Evolutionary conservation across 1,140 invertebrate species (phyloP).

Genomic region (Contarinia nasturtii): DNA sequence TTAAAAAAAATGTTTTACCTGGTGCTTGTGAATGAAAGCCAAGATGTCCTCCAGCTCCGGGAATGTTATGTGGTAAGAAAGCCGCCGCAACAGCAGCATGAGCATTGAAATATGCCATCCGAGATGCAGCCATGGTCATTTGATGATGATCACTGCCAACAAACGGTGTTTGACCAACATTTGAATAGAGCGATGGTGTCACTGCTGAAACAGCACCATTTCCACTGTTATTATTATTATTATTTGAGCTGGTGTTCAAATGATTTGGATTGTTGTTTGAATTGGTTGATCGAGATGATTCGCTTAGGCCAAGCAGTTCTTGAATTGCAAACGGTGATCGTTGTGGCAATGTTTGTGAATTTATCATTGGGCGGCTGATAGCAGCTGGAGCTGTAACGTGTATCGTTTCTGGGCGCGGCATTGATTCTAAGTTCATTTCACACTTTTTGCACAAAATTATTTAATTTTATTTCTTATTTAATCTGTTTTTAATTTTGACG

Average conservation of each 20-base stretch:
- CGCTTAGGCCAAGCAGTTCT: slow-evolving; percentile 62
- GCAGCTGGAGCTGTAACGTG: slow-evolving; percentile 24
- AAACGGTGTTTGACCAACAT: slow-evolving; percentile 16
- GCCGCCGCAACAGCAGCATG: slow-evolving; percentile 73
- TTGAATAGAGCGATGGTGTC: slow-evolving; percentile 20
- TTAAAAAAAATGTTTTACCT: slow-evolving; percentile 3
- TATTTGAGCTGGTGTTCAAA: slow-evolving; percentile 19
- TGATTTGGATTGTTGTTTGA: slow-evolving; percentile 21
- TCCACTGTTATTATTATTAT: no score
- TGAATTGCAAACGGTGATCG: slow-evolving; percentile 81
- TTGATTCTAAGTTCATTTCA: slow-evolving; percentile 3
- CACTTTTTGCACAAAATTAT: no score
- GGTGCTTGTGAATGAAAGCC: slow-evolving; percentile 4
- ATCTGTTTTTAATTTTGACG: no score
- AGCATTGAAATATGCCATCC: slow-evolving; percentile 73
- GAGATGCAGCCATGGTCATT: slow-evolving; percentile 44
- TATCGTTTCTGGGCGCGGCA: slow-evolving; percentile 10
- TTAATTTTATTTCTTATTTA: no score
- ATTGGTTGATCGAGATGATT: slow-evolving; percentile 11
- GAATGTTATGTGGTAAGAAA: slow-evolving; percentile 47
- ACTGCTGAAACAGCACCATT: slow-evolving; percentile 20
- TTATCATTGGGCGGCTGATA: slow-evolving; percentile 17
- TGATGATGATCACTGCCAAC: slow-evolving; percentile 28
- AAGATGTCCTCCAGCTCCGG: slow-evolving; percentile 17
- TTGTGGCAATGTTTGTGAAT: slow-evolving; percentile 42